Evolutionary conservation across 2,113 vertebrate species (phyloP).

Genomic region (Indicator indicator): DNA sequence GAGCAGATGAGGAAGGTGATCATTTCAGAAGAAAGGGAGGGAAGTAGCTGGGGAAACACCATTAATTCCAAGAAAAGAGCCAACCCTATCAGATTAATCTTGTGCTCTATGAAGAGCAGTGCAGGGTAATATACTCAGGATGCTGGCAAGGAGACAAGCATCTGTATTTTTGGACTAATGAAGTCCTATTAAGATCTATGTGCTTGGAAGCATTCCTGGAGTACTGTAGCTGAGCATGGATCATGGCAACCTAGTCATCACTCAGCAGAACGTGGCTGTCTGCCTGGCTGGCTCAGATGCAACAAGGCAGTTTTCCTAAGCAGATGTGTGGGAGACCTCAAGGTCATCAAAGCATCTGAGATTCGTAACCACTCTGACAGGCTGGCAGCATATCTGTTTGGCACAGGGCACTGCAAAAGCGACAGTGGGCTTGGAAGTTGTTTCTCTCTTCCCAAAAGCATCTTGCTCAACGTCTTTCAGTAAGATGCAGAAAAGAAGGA

Average conservation of each 20-base stretch:
- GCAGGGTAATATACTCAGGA: constrained; percentile 7
- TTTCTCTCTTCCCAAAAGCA: constrained; percentile 35
- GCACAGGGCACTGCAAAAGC: not conserved
- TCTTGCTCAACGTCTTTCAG: constrained; percentile 27
- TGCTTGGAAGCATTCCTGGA: constrained; percentile 51
- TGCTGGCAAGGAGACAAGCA: constrained; percentile 44
- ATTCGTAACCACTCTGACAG: constrained; percentile 34
- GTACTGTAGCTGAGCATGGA: not conserved
- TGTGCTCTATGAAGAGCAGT: not conserved
- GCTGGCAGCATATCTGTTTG: constrained; percentile 53
- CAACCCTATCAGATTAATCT: constrained; percentile 18
- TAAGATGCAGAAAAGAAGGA: not conserved
- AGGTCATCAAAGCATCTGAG: constrained; percentile 51
- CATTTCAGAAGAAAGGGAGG: not conserved
- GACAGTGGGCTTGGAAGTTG: not conserved
- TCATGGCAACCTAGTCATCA: not conserved
- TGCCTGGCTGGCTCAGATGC: not conserved
- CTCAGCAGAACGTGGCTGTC: not conserved
- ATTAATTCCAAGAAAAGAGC: not conserved
- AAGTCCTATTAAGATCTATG: constrained; percentile 49
- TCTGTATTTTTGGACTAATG: constrained; percentile 55
- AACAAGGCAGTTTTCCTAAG: constrained; percentile 53
- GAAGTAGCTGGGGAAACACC: not conserved
- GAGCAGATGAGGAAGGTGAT: not conserved
- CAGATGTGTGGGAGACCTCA: constrained; percentile 60